Base-by-base conservation (phyloP, 2,888 invertebrate genomes). In the Aethes cnicana region DNA sequence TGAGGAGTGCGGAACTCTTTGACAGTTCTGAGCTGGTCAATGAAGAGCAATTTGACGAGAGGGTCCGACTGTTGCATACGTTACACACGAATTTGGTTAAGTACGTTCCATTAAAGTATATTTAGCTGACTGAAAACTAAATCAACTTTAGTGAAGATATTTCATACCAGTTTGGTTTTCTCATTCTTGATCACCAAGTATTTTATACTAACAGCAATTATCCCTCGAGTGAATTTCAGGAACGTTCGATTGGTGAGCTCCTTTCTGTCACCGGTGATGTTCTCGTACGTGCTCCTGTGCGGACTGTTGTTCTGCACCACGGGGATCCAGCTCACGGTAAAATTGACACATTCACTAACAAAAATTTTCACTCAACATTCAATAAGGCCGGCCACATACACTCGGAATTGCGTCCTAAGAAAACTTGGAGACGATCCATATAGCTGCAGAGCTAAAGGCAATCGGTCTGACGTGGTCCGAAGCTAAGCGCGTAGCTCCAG, bases 321-420 rank as follows among this genome's bases (percentile, higher is more conserved):
- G 9, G 39, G 17, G 2, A 16, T 25, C n/a, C 39, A 39, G 17
- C 3, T 39, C 5, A 39, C 26, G 23, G 39, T 39, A 17, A 39
- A 17, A 14, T 6, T 23, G 3, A 9, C 16, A 9, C 7, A 5
- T 16, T 7, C 16, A 17, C 3, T 33, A 33, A 16, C 17, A 33
- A 17, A 16, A 8, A 8, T 3, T 33, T 16, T n/a, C 16, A 1
- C 0, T 35, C 9, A n/a, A n/a, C n/a, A n/a, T n/a, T n/a, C n/a
- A n/a, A n/a, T n/a, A n/a, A n/a, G n/a, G n/a, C n/a, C n/a, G n/a
- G n/a, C n/a, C n/a, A n/a, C n/a, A n/a, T n/a, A n/a, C n/a, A n/a
- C n/a, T n/a, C n/a, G n/a, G n/a, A n/a, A n/a, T n/a, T n/a, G n/a
- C n/a, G n/a, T n/a, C n/a, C n/a, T n/a, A n/a, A n/a, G n/a, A n/a